A percentile compares a stretch with the other conserved stretches of the same genome.
These are phyloP conservation scores for Trichacis sp. DNA, from an alignment of 2,888 invertebrate species.

Conservation along the genomic window DNA sequence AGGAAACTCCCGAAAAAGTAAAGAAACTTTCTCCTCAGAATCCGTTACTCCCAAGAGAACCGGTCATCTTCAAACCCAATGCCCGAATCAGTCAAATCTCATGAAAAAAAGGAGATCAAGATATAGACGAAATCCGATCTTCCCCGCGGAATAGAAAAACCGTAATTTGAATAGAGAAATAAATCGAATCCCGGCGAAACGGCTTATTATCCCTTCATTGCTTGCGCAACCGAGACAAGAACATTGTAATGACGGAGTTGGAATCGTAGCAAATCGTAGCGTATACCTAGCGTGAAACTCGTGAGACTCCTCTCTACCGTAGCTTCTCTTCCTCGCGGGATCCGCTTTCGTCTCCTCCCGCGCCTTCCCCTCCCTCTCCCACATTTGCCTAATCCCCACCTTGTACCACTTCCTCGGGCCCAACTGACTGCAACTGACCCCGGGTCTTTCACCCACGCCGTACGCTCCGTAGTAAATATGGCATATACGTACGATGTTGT, in stretches of 20 bases:
- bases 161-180: not conserved
- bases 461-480: conserved; percentile 62
- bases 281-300: conserved; percentile 54
- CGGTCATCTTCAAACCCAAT: too few relatives aligned
- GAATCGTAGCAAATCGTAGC: conserved; percentile 57
- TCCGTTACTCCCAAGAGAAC: too few relatives aligned
- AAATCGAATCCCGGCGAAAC: conserved; percentile 7
- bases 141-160: too few relatives aligned
- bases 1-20: too few relatives aligned
- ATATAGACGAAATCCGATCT: too few relatives aligned
- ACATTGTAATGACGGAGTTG: conserved; percentile 37
- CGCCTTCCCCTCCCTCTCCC: conserved; percentile 22
- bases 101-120: too few relatives aligned
- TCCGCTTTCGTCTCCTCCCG: conserved; percentile 23
- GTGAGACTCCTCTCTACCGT: conserved; percentile 43
- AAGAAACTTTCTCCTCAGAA: too few relatives aligned
- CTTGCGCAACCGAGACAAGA: conserved; percentile 22
- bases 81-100: too few relatives aligned
- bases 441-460: conserved; percentile 61
- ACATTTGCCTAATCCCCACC: conserved; percentile 36
- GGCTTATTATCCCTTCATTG: conserved; percentile 6
- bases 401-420: conserved; percentile 32
- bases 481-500: conserved; percentile 48
- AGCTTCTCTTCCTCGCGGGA: conserved; percentile 29
- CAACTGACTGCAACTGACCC: conserved; percentile 56